These are phyloP conservation scores for Kryptolebias ocellatus DNA, from an alignment of 2,797 vertebrate species.

Conservation along the genomic window DNA sequence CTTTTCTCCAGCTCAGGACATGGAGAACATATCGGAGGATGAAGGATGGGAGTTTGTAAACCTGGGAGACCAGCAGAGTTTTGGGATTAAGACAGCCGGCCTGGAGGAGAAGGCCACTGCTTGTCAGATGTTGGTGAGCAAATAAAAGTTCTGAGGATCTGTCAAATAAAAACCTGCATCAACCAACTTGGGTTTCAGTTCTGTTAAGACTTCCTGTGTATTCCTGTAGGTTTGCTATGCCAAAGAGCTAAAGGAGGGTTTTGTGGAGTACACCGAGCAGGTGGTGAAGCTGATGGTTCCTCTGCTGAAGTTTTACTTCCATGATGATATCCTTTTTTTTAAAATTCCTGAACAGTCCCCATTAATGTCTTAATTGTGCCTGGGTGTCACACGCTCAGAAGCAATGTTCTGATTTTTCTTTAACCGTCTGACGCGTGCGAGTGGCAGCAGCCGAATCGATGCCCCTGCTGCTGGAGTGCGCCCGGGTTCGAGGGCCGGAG, in stretches of 20 bases:
- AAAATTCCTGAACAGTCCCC: background rate
- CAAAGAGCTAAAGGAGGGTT: conserved; percentile 98
- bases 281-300: conserved; percentile 99
- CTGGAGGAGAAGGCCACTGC: conserved; percentile 99
- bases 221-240: conserved; percentile 94
- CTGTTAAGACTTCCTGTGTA: background rate
- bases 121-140: conserved; percentile 96
- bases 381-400: too few relatives aligned
- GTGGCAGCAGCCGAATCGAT: conserved; percentile 97
- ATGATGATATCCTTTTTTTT: conserved; percentile 95
- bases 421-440: conserved; percentile 88
- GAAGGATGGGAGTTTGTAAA: conserved; percentile 99
- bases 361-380: too few relatives aligned
- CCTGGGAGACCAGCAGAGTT: conserved; percentile 98
- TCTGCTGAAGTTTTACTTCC: conserved; percentile 98
- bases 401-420: conserved; percentile 52
- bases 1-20: conserved; percentile 89
- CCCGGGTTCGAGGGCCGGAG: conserved; percentile 91
- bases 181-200: background rate
- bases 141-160: background rate
- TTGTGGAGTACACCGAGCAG: conserved; percentile 98
- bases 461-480: conserved; percentile 96
- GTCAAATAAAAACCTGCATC: background rate
- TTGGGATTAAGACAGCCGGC: conserved; percentile 98
- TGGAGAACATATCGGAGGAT: conserved; percentile 98